Evolutionary conservation across 2,113 vertebrate species (phyloP), one percentile per base, ranked within the genome.

Genomic region (Labeo catla): DNA sequence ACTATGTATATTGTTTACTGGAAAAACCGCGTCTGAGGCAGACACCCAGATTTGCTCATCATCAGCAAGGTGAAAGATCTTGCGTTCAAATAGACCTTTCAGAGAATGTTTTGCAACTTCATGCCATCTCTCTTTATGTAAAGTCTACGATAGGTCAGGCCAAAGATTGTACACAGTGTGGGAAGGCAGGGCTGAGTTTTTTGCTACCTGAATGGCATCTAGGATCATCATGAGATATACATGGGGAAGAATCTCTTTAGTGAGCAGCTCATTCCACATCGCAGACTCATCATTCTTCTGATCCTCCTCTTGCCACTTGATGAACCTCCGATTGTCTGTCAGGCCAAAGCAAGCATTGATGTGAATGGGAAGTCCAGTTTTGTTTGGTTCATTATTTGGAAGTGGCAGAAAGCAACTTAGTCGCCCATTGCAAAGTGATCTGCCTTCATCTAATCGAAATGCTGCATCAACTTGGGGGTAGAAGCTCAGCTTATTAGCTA

Each of bases 331-430:
- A 88, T 97, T 96, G n/a, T 97, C 96, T 0, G 96, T 96, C 77
- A 97, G 95, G 13, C 96, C 92, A 11, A 97, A 97, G 76, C 95
- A 96, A 0, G 95, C 96, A 0, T 96, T 97, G 86, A 95, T 87
- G 2, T 96, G 91, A 83, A 96, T 87, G 0, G 96, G 96, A 43
- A 97, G 91, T 3, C 95, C 94, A 1, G 95, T 96, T 88, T 87
- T 90, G 2, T 86, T 97, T 89, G 95, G 90, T 0, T 96, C 95
- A 0, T 95, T 96, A 89, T 95, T 95, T 68, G 96, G 96, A 16
- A 97, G 95, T 1, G 96, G 96, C 39, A 97, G 93, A 81, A 96
- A 95, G 87, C 96, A 96, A 89, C 95, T 94, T 74, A 97, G 91
- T 59, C 93, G 88, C 12, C 96, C 95, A 81, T 93, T 86, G 66